Conservation (phyloP, 2,113 vertebrate species). For the Ceuthmochares aereus region DNA sequence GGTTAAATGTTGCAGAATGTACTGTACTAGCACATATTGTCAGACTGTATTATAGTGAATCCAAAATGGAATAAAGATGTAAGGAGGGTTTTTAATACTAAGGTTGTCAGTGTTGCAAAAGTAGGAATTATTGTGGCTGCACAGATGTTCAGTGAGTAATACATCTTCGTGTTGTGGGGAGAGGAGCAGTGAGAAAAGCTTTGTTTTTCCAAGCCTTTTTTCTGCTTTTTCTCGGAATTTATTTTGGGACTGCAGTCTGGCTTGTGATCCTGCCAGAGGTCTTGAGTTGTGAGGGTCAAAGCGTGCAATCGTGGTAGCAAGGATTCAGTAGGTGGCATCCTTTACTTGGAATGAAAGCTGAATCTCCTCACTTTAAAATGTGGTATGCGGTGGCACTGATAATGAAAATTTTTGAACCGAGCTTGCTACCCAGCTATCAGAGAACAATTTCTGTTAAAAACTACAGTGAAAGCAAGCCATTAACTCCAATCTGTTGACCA, state of each 20-base stretch:
- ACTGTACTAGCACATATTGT: constrained; percentile 7
- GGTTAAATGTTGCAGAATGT: constrained; percentile 63
- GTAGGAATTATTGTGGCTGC: not conserved
- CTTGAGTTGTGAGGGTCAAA: not conserved
- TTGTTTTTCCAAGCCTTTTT: constrained; percentile 52
- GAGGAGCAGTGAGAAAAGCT: not conserved
- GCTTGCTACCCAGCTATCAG: not conserved
- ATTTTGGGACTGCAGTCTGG: not conserved
- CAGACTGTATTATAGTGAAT: constrained; percentile 1
- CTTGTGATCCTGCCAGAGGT: not conserved
- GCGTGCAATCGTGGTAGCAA: not conserved
- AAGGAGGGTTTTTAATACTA: not conserved
- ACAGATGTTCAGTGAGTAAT: constrained; percentile 45
- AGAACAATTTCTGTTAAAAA: not conserved
- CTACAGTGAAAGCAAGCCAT: not conserved
- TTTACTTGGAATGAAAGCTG: constrained; percentile 29
- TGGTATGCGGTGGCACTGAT: not conserved
- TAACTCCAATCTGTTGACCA: not conserved
- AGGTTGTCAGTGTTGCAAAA: constrained; percentile 43
- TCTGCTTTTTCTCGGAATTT: constrained; percentile 27
- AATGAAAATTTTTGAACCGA: not conserved
- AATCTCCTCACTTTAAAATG: not conserved
- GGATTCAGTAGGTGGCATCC: constrained; percentile 52
- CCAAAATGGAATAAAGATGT: constrained; percentile 55
- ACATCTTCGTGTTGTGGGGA: not conserved